phyloP scores from a whole-genome alignment of 2,888 invertebrate species.

The Drosophila helvetica region DNA sequence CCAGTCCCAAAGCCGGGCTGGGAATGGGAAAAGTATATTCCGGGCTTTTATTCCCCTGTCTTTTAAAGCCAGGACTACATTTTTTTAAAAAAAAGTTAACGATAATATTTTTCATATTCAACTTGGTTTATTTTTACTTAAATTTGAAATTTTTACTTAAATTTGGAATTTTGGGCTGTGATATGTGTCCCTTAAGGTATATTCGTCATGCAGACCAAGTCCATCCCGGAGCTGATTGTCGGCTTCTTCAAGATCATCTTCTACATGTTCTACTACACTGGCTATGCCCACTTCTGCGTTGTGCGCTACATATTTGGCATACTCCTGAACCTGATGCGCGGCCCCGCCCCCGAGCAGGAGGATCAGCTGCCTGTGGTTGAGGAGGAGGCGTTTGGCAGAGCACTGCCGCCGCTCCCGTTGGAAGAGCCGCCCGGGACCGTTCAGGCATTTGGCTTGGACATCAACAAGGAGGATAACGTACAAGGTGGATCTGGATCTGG shows the following conservation, averaged over 20 bases:
- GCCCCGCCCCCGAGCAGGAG: slow-evolving; percentile 91
- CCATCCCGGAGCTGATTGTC: slow-evolving; percentile 92
- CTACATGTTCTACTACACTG: slow-evolving; percentile 93
- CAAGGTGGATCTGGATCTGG: slow-evolving; percentile 88
- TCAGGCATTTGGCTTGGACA: slow-evolving; percentile 91
- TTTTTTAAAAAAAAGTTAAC: too few species aligned
- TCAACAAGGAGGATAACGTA: slow-evolving; percentile 91
- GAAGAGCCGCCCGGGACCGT: slow-evolving; percentile 90
- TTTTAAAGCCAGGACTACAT: too few species aligned
- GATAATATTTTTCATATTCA: too few species aligned
- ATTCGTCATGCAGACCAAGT: slow-evolving; percentile 96
- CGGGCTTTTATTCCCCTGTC: too few species aligned
- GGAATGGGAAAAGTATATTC: too few species aligned
- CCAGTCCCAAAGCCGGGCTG: too few species aligned
- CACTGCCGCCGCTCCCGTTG: slow-evolving; percentile 88
- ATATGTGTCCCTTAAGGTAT: too few species aligned
- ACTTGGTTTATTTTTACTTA: too few species aligned
- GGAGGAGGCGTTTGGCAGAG: slow-evolving; percentile 88
- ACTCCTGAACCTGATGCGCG: slow-evolving; percentile 92
- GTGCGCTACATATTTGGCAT: slow-evolving; percentile 92
- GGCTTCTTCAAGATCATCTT: slow-evolving; percentile 96
- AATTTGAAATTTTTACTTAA: too few species aligned
- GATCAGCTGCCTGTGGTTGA: slow-evolving; percentile 85
- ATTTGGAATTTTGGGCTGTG: too few species aligned
- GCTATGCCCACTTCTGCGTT: slow-evolving; percentile 90